Conservation (phyloP, 2,888 invertebrate genomes). For the Blomia tropicalis region DNA sequence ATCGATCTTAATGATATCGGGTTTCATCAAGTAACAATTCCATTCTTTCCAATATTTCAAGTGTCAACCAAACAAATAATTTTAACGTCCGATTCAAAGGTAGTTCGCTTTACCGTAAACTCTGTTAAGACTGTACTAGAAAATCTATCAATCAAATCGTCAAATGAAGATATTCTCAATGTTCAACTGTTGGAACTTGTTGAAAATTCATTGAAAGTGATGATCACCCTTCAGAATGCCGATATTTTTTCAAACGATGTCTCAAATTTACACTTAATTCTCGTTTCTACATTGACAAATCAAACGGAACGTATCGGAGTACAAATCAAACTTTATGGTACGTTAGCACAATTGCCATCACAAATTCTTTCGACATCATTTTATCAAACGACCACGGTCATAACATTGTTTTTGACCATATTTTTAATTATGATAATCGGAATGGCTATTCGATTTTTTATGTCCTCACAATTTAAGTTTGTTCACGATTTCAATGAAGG, state of each 20-base stretch:
- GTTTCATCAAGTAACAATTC: slow-evolving; percentile 5
- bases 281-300: slow-evolving; percentile 3
- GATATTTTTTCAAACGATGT: slow-evolving; percentile 21
- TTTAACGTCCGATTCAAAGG: slow-evolving; percentile 5
- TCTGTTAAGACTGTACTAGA: background rate
- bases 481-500: too few relatives aligned
- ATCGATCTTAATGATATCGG: background rate
- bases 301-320: slow-evolving; percentile 8
- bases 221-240: background rate
- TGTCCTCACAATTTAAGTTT: too few relatives aligned
- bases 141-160: background rate
- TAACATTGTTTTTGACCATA: too few relatives aligned
- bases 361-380: background rate
- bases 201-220: slow-evolving; percentile 4
- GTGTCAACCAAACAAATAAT: slow-evolving; percentile 6
- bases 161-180: slow-evolving; percentile 10
- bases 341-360: background rate
- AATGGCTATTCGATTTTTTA: too few relatives aligned
- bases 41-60: slow-evolving; percentile 15
- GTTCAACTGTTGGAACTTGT: background rate
- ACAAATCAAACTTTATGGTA: slow-evolving; percentile 14
- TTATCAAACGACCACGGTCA: background rate
- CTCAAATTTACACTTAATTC: slow-evolving; percentile 14
- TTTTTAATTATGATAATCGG: too few relatives aligned
- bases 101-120: slow-evolving; percentile 1